Percentiles rank a stretch among this genome's conserved stretches.
These are phyloP conservation scores for Periplaneta americana DNA, from an alignment of 1,140 invertebrate species.

Conservation along the genomic window DNA sequence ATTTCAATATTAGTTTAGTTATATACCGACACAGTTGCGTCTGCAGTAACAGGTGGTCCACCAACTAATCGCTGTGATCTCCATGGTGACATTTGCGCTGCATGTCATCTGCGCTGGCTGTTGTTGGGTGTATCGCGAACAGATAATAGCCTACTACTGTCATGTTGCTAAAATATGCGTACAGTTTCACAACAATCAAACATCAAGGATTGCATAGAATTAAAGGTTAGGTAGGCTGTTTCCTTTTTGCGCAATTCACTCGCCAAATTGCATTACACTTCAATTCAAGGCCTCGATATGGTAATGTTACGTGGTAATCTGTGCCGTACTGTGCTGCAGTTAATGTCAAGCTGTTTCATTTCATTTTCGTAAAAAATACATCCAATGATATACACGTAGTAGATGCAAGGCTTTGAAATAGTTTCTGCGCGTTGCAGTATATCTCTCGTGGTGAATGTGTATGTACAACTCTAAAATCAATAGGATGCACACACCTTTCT, in stretches of 20 bases:
- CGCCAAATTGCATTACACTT: neutral
- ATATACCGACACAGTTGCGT: no score
- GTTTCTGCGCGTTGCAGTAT: no score
- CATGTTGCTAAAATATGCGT: neutral
- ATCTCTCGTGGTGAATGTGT: no score
- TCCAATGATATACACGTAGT: no score
- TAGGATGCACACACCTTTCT: neutral
- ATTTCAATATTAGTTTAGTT: no score
- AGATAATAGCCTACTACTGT: no score
- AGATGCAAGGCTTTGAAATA: no score
- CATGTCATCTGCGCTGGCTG: neutral
- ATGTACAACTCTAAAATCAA: neutral
- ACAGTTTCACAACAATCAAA: neutral
- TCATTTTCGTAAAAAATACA: neutral
- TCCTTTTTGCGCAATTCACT: neutral
- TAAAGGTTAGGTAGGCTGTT: neutral
- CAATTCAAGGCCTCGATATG: neutral
- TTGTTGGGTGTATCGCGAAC: neutral
- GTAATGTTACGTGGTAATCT: neutral
- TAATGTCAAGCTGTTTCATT: no score
- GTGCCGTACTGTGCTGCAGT: neutral
- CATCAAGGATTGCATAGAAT: neutral
- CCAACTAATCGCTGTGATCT: no score
- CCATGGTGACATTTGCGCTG: no score
- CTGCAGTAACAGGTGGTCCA: no score